Conservation (phyloP, 2,797 vertebrate genomes). For the Mionectes olivaceus region DNA sequence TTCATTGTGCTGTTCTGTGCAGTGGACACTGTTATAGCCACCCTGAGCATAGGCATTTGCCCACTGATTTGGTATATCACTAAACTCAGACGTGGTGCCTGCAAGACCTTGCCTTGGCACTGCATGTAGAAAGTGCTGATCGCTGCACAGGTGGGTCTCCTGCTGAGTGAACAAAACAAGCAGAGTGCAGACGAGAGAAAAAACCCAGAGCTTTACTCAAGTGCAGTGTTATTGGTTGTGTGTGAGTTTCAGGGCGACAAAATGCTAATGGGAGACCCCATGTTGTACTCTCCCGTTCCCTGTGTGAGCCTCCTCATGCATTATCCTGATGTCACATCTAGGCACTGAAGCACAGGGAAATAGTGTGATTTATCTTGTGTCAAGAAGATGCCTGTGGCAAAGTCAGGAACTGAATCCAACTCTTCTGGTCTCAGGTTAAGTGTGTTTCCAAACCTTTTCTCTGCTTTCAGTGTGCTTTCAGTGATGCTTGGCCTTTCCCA, state of each 20-base stretch:
- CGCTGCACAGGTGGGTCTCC: background rate
- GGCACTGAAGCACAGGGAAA: background rate
- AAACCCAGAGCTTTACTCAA: background rate
- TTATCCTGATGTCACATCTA: background rate
- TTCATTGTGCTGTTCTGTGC: accelerated
- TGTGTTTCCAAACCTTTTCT: background rate
- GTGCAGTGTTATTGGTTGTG: background rate
- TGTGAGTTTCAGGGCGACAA: background rate
- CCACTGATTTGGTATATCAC: background rate
- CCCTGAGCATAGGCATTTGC: background rate
- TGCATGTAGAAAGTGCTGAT: background rate
- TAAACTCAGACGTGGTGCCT: background rate
- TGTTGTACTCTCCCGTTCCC: background rate
- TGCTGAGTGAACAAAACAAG: background rate
- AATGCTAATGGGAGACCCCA: background rate
- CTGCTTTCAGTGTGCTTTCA: background rate
- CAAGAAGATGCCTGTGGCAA: background rate
- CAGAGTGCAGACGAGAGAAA: background rate
- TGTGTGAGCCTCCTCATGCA: background rate
- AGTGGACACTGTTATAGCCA: background rate
- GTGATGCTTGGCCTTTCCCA: background rate
- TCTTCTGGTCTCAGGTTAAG: background rate
- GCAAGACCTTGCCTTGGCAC: background rate
- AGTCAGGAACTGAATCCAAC: background rate
- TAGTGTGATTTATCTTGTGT: background rate